Evolutionary conservation across 2,888 invertebrate genomes (phyloP), one percentile per base, ranked within the genome.

Genomic region (Onthophagus sagittarius): DNA sequence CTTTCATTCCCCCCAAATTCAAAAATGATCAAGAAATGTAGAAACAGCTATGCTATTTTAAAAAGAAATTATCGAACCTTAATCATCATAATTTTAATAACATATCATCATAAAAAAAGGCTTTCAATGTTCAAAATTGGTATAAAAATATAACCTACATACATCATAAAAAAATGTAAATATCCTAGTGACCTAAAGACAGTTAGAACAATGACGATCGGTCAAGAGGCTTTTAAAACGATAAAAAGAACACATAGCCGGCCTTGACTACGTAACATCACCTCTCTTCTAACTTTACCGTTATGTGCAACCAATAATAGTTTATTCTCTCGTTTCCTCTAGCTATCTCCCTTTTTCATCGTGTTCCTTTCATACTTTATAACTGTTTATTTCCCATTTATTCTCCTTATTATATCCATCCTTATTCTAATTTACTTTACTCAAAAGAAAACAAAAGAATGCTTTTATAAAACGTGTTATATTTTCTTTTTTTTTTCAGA

Each of bases 401-500:
- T 53, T 53, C 9, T 53, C 6, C 9, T 53, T 53, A 9, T 53
- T 53, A 53, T 53, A 53, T 53, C 39, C 6, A 53, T 23, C 23
- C 3, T 23, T 23, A 23, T 23, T 23, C 23, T 23, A 23, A 23
- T 23, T 23, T 23, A 23, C 1, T 23, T 23, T 23, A 23, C 1
- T 23, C 23, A 1, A 2, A 23, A 23, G 23, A 23, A 23, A 23
- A 23, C 2, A 23, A 23, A 23, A 23, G 23, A 23, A 23, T 23
- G n/a, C 23, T 23, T 23, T 2, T 13, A 62, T 62, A 23, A 23
- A 23, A 23, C 3, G 23, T 23, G 23, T 23, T 23, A 23, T 2
- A 23, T 23, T 23, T 23, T 23, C 23, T 23, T 15, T 53, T 73
- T 7, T 72, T 63, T 39, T 7, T n/a, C n/a, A 74, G 67, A 15